Evolutionary conservation across 2,888 invertebrate species (phyloP), one percentile per base, ranked within the genome.

Genomic region (Lobophora halterata): DNA sequence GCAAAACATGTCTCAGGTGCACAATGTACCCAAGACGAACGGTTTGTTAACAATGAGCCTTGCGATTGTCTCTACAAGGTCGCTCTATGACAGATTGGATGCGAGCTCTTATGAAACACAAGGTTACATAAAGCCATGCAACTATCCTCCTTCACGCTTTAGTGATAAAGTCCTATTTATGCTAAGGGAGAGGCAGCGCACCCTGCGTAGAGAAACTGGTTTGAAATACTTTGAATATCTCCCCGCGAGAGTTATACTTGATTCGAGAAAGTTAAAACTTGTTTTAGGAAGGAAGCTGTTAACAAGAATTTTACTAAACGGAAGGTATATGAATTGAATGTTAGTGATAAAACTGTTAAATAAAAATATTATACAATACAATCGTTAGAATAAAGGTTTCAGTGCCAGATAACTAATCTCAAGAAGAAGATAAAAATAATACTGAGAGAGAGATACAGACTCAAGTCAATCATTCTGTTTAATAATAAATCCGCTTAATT

Each of bases 31-130:
- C 25, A 19, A 41, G 44, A 32, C 24, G 27, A 42, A 39, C 24
- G 16, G 47, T 57, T 61, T 49, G 55, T 61, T 56, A 55, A 68
- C 67, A 68, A 65, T 68, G 52, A 42, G 50, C 45, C 50, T 40
- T 57, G 52, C 53, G 59, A 51, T 55, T 60, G 63, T 61, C 58
- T 46, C 41, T 38, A 17, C 65, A 68, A 67, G 65, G 67, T 62
- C 62, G 47, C 26, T 34, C 54, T 58, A 58, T 62, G 66, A 67
- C 62, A 49, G 59, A 64, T 66, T 52, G 58, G 47, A 55, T 55
- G 46, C 38, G 42, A 42, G 40, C 48, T 47, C 49, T 58, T 59
- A 58, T 53, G 53, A 58, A 55, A 56, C 51, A 34, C 51, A 50
- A 56, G 54, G 49, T 38, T 48, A 55, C 43, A 32, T 6, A 24